Base-by-base conservation (phyloP, 2,797 vertebrate species). In the Enteromius viviparus region DNA sequence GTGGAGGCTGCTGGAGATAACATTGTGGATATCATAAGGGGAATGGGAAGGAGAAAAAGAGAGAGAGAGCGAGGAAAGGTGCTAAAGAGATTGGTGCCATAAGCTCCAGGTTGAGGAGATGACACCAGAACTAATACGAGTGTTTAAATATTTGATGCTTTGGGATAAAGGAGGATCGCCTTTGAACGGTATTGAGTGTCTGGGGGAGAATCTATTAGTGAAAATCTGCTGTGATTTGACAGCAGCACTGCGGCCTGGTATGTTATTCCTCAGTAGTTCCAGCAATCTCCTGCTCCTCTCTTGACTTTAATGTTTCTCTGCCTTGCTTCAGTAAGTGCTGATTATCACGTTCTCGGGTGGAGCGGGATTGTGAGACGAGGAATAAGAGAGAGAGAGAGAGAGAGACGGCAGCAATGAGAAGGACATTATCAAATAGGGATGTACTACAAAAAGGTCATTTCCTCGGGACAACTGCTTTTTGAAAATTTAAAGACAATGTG, bases 131-230 rank as follows among this genome's bases (percentile, higher is more conserved):
- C 97, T 99, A 98, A 99, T 99, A 97, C 97, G 95, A 97, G 97
- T 97, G 97, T 99, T 99, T 99, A 99, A 95, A 99, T 99, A 99
- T 99, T 99, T 99, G 97, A 99, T 99, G 97, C 96, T 95, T 94
- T 96, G 95, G 98, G 98, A 98, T 99, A 98, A 99, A 99, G 97
- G 95, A 92, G 96, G 96, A 98, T 98, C 96, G 97, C 96, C 97
- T 98, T 96, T 95, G 96, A 97, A 96, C 95, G 96, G 97, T 97
- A 99, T 98, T 97, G 97, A 98, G 97, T 99, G 98, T 98, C 97
- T 97, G 96, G 96, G 95, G 95, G 96, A 97, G 97, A 98, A 99
- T 99, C 98, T 99, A 99, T 99, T 98, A 98, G 96, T 95, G 96
- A 96, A 96, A 97, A 96, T 97, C 95, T 96, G 94, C 94, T 95